These are phyloP conservation scores for Ormyrus thymus DNA, from an alignment of 2,888 invertebrate genomes.

Conservation along the genomic window DNA sequence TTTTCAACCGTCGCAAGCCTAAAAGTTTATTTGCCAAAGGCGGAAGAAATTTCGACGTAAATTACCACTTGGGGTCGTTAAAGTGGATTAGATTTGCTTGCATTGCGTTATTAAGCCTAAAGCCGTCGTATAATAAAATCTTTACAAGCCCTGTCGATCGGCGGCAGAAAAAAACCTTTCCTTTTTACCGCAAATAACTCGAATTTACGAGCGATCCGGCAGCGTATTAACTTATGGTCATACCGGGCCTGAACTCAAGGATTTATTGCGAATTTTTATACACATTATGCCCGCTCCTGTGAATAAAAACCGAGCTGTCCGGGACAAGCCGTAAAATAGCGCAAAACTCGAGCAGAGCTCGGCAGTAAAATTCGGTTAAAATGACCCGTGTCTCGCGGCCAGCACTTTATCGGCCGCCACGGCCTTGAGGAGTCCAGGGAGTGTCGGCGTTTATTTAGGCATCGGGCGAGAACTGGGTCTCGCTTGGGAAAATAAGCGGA, in stretches of 20 bases:
- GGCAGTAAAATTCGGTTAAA: constrained; percentile 5
- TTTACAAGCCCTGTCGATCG: neutral
- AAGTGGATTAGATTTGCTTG: constrained; percentile 27
- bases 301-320: constrained; percentile 9
- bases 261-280: constrained; percentile 26
- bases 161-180: constrained; percentile 3
- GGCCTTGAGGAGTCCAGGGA: constrained; percentile 41
- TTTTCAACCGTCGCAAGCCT: no score
- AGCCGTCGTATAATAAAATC: constrained; percentile 19
- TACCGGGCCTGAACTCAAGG: constrained; percentile 26
- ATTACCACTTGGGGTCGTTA: constrained; percentile 13
- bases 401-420: neutral
- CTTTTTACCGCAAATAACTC: constrained; percentile 28
- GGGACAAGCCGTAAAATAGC: constrained; percentile 1
- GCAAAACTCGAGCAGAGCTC: neutral
- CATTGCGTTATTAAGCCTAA: constrained; percentile 16
- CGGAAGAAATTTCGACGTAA: neutral
- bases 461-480: constrained; percentile 34
- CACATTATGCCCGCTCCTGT: constrained; percentile 25
- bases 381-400: neutral
- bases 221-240: constrained; percentile 28
- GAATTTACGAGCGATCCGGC: constrained; percentile 37
- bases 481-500: constrained; percentile 24
- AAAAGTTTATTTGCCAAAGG: neutral
- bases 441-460: constrained; percentile 19